Base-by-base conservation (phyloP, 2,797 vertebrate genomes). In the Aotus griseimembra region DNA sequence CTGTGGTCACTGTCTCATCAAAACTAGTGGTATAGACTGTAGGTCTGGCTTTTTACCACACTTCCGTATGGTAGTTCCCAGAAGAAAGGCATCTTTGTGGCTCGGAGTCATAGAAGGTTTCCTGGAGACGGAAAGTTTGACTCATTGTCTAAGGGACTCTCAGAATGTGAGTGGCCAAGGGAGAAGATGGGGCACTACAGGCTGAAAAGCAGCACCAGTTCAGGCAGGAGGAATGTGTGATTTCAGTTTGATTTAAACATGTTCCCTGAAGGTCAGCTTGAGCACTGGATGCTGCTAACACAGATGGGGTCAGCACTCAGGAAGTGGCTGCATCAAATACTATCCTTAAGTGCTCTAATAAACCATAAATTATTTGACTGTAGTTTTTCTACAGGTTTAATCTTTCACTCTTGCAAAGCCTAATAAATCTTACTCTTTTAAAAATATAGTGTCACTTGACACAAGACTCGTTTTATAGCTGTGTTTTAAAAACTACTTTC, bases 311-410 rank as follows among this genome's bases (percentile, higher is more conserved):
- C 84, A 39, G 55, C 12, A 2, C 70, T 90, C 13, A 1, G 22
- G 93, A 79, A 8, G 44, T 6, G 89, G 41, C 52, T 46, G 48
- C 70, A 0, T 20, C 83, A 28, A 24, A 19, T 12, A 5, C 7
- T 9, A 7, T 39, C 73, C n/a, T 57, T 14, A 2, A 0, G 3
- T 46, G 64, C 91, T 22, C 7, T 36, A 9, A 7, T 93, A 77
- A 72, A 19, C 93, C 50, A 30, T 95, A 46, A 70, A 81, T 57
- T 79, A 3, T 17, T 26, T 75, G 75, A 83, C 20, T 12, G 0
- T 1, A 64, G n/a, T 80, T 96, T 97, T 93, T 89, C 48, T 20
- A 22, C 96, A 33, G 0, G 91, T 93, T 86, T 89, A 82, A 85
- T 86, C 79, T 88, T 93, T 88, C 87, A 39, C 36, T 88, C 36